Conservation (phyloP, 30 jellyfish, hydroid and myxozoan genomes). For the Chironex yamaguchii region DNA sequence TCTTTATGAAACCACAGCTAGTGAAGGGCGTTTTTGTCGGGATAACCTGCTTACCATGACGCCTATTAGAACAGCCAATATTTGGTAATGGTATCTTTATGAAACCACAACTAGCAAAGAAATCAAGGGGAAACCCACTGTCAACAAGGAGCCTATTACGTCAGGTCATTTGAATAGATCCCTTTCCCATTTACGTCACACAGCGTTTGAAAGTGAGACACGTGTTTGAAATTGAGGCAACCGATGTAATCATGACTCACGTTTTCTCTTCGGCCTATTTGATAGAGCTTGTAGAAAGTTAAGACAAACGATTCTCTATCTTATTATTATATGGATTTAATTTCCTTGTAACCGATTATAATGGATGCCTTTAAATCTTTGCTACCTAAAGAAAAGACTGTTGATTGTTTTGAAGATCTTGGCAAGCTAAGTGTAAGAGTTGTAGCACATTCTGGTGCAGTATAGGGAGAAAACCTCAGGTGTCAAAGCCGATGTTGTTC, state of each 20-base stretch:
- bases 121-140: too few species aligned
- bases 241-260: background rate
- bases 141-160: too few species aligned
- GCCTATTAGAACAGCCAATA: too few species aligned
- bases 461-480: slow-evolving; percentile 54
- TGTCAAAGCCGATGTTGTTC: slow-evolving; percentile 55
- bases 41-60: too few species aligned
- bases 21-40: too few species aligned
- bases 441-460: slow-evolving; percentile 2
- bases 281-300: too few species aligned
- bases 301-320: too few species aligned
- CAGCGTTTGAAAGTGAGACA: slow-evolving; percentile 5
- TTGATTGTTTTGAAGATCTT: slow-evolving; percentile 31
- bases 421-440: background rate
- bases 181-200: slow-evolving; percentile 7
- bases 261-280: background rate
- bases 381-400: slow-evolving; percentile 33
- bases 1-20: too few species aligned
- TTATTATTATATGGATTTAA: too few species aligned
- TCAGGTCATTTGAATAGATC: slow-evolving; percentile 41
- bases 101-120: too few species aligned
- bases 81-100: too few species aligned
- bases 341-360: too few species aligned
- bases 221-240: slow-evolving; percentile 5
- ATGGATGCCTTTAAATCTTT: slow-evolving; percentile 9